phyloP scores from a whole-genome alignment of 53 echinoderm and acorn worm genomes.

The Mesocentrotus franciscanus region DNA sequence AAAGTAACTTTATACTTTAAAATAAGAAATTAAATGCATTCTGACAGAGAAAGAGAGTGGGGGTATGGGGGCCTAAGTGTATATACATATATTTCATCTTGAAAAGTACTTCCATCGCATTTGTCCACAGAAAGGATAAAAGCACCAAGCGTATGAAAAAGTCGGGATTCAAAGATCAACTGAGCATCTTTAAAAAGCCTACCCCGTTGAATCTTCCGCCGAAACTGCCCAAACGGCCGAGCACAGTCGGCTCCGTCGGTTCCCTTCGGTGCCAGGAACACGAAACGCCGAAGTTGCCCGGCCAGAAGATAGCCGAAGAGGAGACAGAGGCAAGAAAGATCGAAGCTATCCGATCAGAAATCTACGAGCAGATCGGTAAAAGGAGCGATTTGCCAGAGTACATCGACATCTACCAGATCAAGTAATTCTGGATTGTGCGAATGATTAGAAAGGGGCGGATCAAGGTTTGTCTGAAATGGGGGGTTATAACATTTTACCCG shows the following conservation, averaged over 20 bases:
- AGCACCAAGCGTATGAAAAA: conserved; percentile 33
- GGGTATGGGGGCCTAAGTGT: no score
- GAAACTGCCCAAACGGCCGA: conserved; percentile 34
- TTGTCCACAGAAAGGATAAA: neutral
- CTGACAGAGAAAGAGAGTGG: no score
- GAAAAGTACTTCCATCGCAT: neutral
- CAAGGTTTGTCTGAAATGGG: no score
- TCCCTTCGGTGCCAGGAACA: conserved; percentile 6
- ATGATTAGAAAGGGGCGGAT: no score
- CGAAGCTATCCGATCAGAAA: conserved; percentile 14
- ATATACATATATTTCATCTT: no score
- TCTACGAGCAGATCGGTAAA: conserved; percentile 45
- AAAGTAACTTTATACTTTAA: no score
- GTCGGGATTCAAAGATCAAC: conserved; percentile 42
- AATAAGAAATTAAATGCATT: no score
- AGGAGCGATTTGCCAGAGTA: conserved; percentile 22
- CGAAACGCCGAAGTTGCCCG: conserved; percentile 20
- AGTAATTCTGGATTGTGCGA: neutral
- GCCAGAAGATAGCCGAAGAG: conserved; percentile 58
- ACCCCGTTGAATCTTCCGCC: neutral
- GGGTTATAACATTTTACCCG: no score
- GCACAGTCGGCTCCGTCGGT: conserved; percentile 35
- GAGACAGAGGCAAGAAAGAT: conserved; percentile 9
- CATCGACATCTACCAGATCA: conserved; percentile 23
- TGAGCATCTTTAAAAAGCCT: conserved; percentile 45